Evolutionary conservation across 1,140 invertebrate species (phyloP).

Genomic region (Periplaneta americana): DNA sequence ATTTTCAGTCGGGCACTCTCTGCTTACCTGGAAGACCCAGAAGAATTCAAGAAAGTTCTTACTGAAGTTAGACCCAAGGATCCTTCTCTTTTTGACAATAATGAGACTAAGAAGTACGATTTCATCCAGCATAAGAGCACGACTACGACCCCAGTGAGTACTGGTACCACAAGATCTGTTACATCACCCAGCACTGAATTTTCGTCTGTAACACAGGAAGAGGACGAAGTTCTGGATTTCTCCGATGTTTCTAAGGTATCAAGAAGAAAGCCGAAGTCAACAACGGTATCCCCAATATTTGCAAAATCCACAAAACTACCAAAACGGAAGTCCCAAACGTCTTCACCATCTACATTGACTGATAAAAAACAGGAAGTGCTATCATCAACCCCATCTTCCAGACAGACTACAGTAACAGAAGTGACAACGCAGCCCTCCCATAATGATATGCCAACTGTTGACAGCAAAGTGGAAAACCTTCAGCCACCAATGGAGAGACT

Average conservation of each 20-base stretch:
- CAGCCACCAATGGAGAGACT: neutral
- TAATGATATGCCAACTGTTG: no score
- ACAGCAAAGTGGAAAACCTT: neutral
- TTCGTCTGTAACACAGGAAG: conserved; percentile 50
- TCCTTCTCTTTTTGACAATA: conserved; percentile 29
- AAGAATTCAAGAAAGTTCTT: conserved; percentile 66
- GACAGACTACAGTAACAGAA: neutral
- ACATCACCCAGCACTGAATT: conserved; percentile 36
- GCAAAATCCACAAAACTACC: neutral
- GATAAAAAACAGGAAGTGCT: no score
- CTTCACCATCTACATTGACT: no score
- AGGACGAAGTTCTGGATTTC: conserved; percentile 69
- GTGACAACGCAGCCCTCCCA: neutral
- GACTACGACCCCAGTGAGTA: conserved; percentile 65
- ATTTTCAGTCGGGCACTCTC: conserved; percentile 76
- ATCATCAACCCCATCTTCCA: neutral
- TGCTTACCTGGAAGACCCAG: conserved; percentile 73
- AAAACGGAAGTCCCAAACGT: neutral
- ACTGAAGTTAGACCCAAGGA: conserved; percentile 71
- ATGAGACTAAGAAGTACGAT: neutral
- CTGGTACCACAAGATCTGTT: conserved; percentile 60
- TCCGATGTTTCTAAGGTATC: conserved; percentile 52
- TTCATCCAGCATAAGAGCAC: conserved; percentile 47
- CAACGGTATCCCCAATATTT: neutral
- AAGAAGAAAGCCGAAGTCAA: neutral